Evolutionary conservation across 2,888 invertebrate species (phyloP).

Genomic region (Sialis fuliginosa): DNA sequence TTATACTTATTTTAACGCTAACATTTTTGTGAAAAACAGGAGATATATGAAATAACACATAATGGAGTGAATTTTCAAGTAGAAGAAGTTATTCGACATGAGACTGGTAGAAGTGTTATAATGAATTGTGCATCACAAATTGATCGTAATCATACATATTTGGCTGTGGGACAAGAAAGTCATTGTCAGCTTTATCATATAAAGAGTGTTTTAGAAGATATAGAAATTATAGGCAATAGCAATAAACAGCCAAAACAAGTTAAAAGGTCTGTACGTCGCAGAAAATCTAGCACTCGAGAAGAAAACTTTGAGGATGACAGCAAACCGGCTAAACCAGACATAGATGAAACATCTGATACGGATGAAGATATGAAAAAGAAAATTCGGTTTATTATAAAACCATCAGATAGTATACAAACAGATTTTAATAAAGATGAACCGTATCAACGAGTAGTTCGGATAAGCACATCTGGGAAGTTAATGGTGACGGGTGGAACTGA

Average conservation of each 20-base stretch:
- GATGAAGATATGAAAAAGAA: constrained; percentile 28
- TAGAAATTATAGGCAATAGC: constrained; percentile 21
- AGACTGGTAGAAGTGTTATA: constrained; percentile 75
- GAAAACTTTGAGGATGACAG: constrained; percentile 8
- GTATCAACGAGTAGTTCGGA: constrained; percentile 69
- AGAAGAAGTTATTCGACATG: constrained; percentile 75
- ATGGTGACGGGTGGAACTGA: constrained; percentile 89
- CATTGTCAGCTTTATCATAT: constrained; percentile 76
- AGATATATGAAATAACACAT: constrained; percentile 81
- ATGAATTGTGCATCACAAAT: constrained; percentile 76
- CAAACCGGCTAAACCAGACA: constrained; percentile 12
- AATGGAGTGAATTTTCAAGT: constrained; percentile 70
- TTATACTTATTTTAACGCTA: background rate
- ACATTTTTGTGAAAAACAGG: constrained; percentile 36
- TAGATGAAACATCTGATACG: constrained; percentile 8
- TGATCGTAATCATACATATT: constrained; percentile 52
- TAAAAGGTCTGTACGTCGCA: constrained; percentile 10
- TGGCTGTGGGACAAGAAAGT: constrained; percentile 84
- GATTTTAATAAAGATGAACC: constrained; percentile 66
- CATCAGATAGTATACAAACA: constrained; percentile 67
- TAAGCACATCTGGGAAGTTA: constrained; percentile 39
- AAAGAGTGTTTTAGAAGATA: constrained; percentile 24
- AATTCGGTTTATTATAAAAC: constrained; percentile 57
- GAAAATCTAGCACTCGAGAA: constrained; percentile 12
- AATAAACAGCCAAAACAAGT: constrained; percentile 29